A percentile compares a stretch with the other conserved stretches of the same genome.
These are phyloP conservation scores for Falco naumanni DNA, from an alignment of 2,797 vertebrate species.

Conservation along the genomic window DNA sequence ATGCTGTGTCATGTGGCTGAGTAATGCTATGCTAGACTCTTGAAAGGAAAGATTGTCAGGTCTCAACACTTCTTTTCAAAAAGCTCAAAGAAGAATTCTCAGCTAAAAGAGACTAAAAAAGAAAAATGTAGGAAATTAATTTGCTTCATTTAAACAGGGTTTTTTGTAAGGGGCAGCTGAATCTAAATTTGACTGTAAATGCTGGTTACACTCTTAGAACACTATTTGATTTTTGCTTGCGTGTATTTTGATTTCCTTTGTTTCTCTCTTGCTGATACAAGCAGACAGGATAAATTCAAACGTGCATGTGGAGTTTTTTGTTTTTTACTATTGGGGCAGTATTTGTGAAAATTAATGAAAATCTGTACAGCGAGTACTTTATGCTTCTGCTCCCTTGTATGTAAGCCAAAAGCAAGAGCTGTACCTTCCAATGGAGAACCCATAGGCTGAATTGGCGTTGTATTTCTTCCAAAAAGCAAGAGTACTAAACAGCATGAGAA, in stretches of 20 bases:
- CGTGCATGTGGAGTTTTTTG: background rate
- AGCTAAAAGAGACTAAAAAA: background rate
- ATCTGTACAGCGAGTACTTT: background rate
- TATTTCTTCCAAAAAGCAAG: background rate
- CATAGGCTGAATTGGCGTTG: background rate
- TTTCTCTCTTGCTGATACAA: background rate
- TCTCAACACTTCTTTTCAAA: background rate
- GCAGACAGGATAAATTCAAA: background rate
- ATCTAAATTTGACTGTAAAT: background rate
- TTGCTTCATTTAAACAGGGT: background rate
- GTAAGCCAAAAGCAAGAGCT: background rate
- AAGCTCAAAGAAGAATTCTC: background rate
- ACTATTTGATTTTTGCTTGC: background rate
- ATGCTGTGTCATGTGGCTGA: background rate
- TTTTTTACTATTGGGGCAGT: background rate
- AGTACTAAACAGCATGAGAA: background rate
- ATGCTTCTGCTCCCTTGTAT: background rate
- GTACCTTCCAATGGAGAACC: background rate
- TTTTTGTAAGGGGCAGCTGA: background rate
- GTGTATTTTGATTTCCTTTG: background rate
- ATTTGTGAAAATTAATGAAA: background rate
- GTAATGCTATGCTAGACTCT: background rate
- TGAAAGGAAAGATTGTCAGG: background rate
- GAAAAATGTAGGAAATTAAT: background rate
- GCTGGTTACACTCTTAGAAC: background rate